Base-by-base conservation (phyloP, 2,797 vertebrate species). In the Borostomias antarcticus region DNA sequence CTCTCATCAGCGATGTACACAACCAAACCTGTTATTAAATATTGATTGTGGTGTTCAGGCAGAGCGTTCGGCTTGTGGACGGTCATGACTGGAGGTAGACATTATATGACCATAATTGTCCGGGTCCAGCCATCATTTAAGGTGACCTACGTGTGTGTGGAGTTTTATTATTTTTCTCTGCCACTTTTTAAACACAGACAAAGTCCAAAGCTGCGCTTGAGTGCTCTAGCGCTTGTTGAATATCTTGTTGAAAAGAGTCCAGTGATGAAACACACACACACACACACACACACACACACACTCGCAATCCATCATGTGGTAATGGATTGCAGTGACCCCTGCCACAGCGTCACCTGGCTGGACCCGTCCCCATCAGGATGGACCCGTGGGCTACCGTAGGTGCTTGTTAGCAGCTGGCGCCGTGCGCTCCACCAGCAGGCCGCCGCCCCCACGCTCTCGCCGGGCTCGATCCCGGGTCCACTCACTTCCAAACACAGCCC, bases 11-110 rank as follows among this genome's bases (percentile, higher is more conserved):
- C 6, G 74, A 80, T 64, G 47, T 59, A 26, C 72, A 70, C 65
- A 75, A 74, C 60, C 58, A 67, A 63, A 66, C 72, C 68, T 69
- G 62, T 84, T 90, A 88, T 90, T 88, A 89, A 85, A 87, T 89
- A 89, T 90, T 86, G 88, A 89, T 86, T 82, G 73, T 58, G 56
- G 47, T 72, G 76, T 86, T 86, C 68, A 82, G 70, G 43, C 70
- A 65, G 63, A 71, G 71, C 51, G 70, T 65, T 37, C 57, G 61
- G 75, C 63, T 64, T 56, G 66, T 66, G 70, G 1, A 45, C 6
- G n/a, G 40, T n/a, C 15, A 64, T 79, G 81, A 77, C 76, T 60
- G 29, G 73, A 62, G 77, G 66, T 72, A 62, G 74, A 74, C 13
- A 37, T 81, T 70, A n/a, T n/a, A n/a, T n/a, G n/a, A 78, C 70